Percentiles rank a stretch among this genome's conserved stretches.
These are phyloP conservation scores for Antigone vipio DNA, from an alignment of 2,113 vertebrate genomes.

Conservation along the genomic window DNA sequence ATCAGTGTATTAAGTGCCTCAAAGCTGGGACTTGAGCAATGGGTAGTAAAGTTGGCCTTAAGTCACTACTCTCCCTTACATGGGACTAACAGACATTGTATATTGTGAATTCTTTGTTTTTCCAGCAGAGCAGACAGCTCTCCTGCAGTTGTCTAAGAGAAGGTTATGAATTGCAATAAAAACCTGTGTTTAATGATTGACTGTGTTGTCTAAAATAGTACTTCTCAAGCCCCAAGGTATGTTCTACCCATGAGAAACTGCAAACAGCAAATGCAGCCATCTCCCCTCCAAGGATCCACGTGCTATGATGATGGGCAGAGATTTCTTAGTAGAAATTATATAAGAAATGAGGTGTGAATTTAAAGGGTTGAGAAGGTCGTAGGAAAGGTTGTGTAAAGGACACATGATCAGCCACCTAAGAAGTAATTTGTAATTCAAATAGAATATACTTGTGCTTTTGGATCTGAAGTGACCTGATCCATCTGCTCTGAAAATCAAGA, in stretches of 20 bases:
- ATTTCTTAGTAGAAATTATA: not conserved
- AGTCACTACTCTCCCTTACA: not conserved
- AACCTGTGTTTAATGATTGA: not conserved
- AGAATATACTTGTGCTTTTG: not conserved
- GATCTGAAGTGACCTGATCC: not conserved
- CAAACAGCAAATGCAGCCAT: not conserved
- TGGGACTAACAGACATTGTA: not conserved
- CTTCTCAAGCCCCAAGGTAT: not conserved
- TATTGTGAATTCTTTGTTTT: not conserved
- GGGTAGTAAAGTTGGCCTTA: not conserved
- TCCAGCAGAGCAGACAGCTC: not conserved
- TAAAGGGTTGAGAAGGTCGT: not conserved
- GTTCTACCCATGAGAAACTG: not conserved
- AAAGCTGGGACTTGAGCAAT: not conserved
- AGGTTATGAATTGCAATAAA: not conserved
- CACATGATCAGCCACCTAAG: not conserved
- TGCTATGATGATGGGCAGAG: not conserved
- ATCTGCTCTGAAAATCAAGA: not conserved
- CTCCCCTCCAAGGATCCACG: not conserved
- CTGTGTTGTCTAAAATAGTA: not conserved
- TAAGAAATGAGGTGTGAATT: not conserved
- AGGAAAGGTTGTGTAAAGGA: not conserved
- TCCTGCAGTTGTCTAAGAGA: not conserved
- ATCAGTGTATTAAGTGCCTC: not conserved
- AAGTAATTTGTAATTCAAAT: not conserved